Base-by-base conservation (phyloP, 2,797 vertebrate species). In the Sebastes vulpes region DNA sequence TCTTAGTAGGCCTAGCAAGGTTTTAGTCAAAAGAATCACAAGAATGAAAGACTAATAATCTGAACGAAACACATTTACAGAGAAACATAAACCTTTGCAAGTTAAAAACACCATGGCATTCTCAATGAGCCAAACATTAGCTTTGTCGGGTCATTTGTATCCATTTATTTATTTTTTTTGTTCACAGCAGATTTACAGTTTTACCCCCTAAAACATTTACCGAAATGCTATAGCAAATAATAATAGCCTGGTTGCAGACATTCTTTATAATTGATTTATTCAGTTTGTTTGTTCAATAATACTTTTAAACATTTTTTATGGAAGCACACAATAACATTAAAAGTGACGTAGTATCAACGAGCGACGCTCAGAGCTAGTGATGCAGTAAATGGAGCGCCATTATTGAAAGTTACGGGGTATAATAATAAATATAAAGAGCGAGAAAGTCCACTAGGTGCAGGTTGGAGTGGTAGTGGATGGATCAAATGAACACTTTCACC, bases 221-320 rank as follows among this genome's bases (percentile, higher is more conserved):
- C 8, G 12, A 23, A 50, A 31, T 11, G 29, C 9, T 20, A 38
- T 4, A 14, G 35, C 35, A 32, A 59, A 32, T 28, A 10, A 28
- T 6, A 11, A 5, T 7, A 48, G 23, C 2, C 16, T 48, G 14
- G 4, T 46, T 6, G 0, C 6, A 29, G 1, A 29, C 1, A 0
- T 18, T 58, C 26, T 58, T 57, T 6, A 28, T 9, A 57, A 57
- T 57, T 20, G 10, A 54, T 54, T 54, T 54, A 54, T 14, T 12
- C 21, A 23, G 35, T 14, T 38, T 38, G 35, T 21, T 25, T 48
- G n/a, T 20, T 21, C 18, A 60, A 12, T 60, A 32, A 9, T 26
- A 28, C 54, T 18, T 57, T 53, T 21, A 21, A 35, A 35, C 4
- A 35, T 4, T 4, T 11, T 35, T 35, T 35, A 11, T 5, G 28